Percentiles rank a stretch among this genome's conserved stretches.
Conservation (phyloP, 1,140 invertebrate species). For the Temnothorax nylanderi region DNA sequence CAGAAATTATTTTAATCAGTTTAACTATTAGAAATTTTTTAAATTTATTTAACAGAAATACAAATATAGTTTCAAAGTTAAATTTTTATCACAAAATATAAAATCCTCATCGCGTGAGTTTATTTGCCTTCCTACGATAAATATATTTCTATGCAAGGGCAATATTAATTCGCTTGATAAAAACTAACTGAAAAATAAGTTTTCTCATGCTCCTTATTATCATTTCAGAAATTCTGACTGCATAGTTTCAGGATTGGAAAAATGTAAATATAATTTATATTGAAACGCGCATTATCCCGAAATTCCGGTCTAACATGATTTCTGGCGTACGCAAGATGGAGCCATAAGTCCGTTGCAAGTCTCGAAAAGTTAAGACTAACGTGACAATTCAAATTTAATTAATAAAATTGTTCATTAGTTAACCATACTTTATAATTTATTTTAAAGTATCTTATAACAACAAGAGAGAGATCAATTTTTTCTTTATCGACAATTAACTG, state of each 20-base stretch:
- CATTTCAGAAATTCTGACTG: background rate
- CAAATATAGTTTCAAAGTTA: background rate
- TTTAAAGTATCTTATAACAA: background rate
- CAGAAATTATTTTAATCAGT: background rate
- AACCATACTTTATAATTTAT: background rate
- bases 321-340: background rate
- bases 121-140: background rate
- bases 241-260: background rate
- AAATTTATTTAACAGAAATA: background rate
- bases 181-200: background rate
- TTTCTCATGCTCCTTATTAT: background rate
- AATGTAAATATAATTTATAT: background rate
- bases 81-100: background rate
- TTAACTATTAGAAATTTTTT: background rate
- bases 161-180: background rate
- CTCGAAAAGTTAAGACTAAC: background rate
- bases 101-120: background rate
- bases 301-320: background rate
- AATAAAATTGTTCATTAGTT: background rate
- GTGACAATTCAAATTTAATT: background rate
- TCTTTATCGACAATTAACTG: background rate
- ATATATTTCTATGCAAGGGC: background rate
- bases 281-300: background rate
- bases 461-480: background rate
- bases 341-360: background rate